Base-by-base conservation (phyloP, 2,113 vertebrate species). In the Nipponia nippon region DNA sequence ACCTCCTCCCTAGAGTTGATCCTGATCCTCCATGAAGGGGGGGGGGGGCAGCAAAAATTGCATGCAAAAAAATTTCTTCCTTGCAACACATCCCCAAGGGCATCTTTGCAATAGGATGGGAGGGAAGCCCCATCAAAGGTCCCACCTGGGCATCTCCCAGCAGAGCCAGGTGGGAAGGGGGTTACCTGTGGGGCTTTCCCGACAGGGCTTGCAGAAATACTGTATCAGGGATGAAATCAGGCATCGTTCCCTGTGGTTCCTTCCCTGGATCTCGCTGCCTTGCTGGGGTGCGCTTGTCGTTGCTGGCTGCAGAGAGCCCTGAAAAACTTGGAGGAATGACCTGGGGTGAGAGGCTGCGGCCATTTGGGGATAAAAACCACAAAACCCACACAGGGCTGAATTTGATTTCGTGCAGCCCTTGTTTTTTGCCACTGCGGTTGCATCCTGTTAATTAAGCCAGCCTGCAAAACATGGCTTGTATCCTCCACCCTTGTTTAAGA, bases 251-350 rank as follows among this genome's bases (percentile, higher is more conserved):
- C 13, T 36, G 13, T 44, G 20, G 21, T 47, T 77, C 29, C 21
- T 72, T 40, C 21, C 76, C 7, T 1, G 13, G 17, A 14, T 40
- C 58, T 47, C 76, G 15, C 11, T 11, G 52, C 15, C 11, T 20
- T 13, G 32, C 25, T 7, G 42, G 0, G 17, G 32, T 46, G 6
- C 0, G 0, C 29, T n/a, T 5, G 14, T 53, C 8, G 12, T 16
- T 2, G 3, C 32, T 22, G 38, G 16, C 49, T 63, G 38, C 2
- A 5, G 66, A 18, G 25, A 62, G 10, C 42, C 38, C 86, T 90
- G 76, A 47, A 83, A 86, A 56, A 83, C 90, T 92, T 58, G 14
- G 12, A 47, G 19, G 5, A 52, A 47, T 11, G 53, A 40, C 13
- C 3, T 0, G 0, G 30, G 20, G 30, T 69, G 6, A 83, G 82